A percentile compares a stretch with the other conserved stretches of the same genome.
phyloP scores from a whole-genome alignment of 2,113 vertebrate genomes.

The Aspiorhynchus laticeps region DNA sequence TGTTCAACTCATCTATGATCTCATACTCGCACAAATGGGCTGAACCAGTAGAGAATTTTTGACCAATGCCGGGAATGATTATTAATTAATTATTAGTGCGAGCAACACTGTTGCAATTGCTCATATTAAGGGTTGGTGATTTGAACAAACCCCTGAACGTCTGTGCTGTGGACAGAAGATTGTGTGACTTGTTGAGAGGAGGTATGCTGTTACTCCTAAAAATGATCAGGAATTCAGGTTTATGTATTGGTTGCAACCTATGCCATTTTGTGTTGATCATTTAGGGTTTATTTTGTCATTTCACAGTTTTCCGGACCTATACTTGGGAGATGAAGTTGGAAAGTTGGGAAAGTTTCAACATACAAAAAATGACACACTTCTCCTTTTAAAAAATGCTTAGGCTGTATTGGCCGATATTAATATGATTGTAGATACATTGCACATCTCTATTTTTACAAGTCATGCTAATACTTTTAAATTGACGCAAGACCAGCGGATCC shows the following conservation, averaged over 20 bases:
- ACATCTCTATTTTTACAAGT: not conserved
- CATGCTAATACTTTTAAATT: not conserved
- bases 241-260: too few species aligned
- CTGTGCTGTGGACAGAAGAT: not conserved
- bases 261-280: too few species aligned
- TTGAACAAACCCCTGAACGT: not conserved
- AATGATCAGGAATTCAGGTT: too few species aligned
- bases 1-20: not conserved
- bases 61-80: not conserved
- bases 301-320: not conserved
- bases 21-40: constrained; percentile 1
- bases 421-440: not conserved
- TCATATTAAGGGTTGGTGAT: not conserved
- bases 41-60: not conserved
- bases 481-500: not conserved
- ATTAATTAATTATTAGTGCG: not conserved
- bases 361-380: not conserved
- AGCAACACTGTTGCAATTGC: not conserved
- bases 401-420: not conserved
- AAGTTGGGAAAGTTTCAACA: not conserved
- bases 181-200: not conserved
- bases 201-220: not conserved
- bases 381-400: not conserved
- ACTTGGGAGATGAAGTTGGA: not conserved
- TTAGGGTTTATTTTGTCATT: not conserved